Evolutionary conservation across 2,888 invertebrate genomes (phyloP).

Genomic region (Phyto melanocephala): DNA sequence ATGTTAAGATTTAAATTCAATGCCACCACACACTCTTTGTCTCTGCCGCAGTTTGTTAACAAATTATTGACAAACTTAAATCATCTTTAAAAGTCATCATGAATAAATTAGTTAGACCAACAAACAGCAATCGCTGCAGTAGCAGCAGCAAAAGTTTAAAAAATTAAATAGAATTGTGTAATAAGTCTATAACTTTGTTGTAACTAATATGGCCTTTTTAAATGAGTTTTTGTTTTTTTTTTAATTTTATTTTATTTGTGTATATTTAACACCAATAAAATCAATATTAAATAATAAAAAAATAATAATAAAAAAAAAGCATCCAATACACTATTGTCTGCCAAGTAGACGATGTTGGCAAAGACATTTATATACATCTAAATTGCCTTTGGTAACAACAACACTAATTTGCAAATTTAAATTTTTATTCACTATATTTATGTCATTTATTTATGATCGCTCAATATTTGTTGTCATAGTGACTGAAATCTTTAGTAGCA

Average conservation of each 20-base stretch:
- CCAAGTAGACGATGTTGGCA: neutral
- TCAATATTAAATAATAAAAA: neutral
- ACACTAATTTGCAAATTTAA: slow-evolving; percentile 32
- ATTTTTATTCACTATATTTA: slow-evolving; percentile 16
- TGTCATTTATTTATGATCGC: slow-evolving; percentile 39
- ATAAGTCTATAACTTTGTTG: neutral
- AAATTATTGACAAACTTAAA: slow-evolving; percentile 16
- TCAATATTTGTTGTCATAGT: slow-evolving; percentile 59
- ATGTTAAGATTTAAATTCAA: neutral
- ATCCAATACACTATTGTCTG: neutral
- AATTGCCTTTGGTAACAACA: slow-evolving; percentile 25
- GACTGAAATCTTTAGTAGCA: slow-evolving; percentile 45
- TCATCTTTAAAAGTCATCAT: neutral
- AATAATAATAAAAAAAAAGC: neutral
- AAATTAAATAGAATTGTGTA: slow-evolving; percentile 43
- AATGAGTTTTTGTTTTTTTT: slow-evolving; percentile 67
- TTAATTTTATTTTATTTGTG: slow-evolving; percentile 60
- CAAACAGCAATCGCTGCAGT: too few species aligned
- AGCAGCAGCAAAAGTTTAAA: slow-evolving; percentile 16
- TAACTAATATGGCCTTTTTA: slow-evolving; percentile 49
- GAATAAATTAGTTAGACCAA: slow-evolving; percentile 1
- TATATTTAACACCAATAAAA: slow-evolving; percentile 35
- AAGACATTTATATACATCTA: slow-evolving; percentile 2
- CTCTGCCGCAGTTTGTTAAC: neutral
- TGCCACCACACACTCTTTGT: neutral